Base-by-base conservation (phyloP, 2,113 vertebrate genomes). In the Nyctibius bracteatus region DNA sequence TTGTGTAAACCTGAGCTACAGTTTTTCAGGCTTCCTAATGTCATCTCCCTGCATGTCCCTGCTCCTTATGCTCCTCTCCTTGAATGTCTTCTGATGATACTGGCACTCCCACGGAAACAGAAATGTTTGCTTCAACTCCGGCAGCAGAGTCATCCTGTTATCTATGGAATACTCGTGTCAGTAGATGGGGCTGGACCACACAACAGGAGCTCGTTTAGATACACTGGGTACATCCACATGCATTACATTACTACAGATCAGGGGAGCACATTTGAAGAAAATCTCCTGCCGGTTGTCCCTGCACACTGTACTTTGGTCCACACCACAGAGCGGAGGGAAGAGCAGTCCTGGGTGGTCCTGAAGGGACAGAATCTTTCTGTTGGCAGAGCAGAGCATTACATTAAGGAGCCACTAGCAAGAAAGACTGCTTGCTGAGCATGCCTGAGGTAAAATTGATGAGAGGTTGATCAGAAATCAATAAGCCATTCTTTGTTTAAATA, bases 401-500 rank as follows among this genome's bases (percentile, higher is more conserved):
- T 39, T 30, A 65, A 77, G 27, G 35, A 83, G 23, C 35, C 12
- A 2, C 37, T 27, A 2, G 49, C 12, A 10, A 8, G 22, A 72
- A 57, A 57, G 37, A 11, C 27, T 49, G 44, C 55, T 88, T 77
- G 27, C 47, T 33, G 54, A 68, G 10, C 6, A 14, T n/a, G 20
- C 67, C 67, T 35, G 57, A 88, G 47, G 27, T 6, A 35, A 31
- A 75, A 27, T 12, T 22, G 43, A 21, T 0, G 24, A 33, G 44
- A 49, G 16, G 24, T 15, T 39, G n/a, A 81, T 88, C 63, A 58
- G 63, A 88, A 96, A 92, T 88, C 63, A 58, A 35, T 30, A 88
- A 52, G 23, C 28, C 1, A 4, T 77, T 94, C 13, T 81, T 83
- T 35, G 37, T 83, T 73, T 9, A 83, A 90, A 70, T 35, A 19